Conservation (phyloP, 2,888 invertebrate genomes). For the Drosophila vallismaia region DNA sequence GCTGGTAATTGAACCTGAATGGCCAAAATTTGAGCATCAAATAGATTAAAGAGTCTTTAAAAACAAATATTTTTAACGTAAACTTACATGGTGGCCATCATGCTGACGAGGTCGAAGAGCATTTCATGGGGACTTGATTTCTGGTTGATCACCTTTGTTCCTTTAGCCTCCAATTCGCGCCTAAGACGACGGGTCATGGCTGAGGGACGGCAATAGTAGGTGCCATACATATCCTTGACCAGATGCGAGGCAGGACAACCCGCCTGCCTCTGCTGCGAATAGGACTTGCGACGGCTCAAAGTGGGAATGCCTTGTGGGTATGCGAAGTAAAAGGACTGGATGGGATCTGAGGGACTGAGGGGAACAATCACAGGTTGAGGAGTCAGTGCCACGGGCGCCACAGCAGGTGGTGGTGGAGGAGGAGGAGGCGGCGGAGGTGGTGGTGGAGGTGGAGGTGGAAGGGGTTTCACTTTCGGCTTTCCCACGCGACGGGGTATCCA, state of each 20-base stretch:
- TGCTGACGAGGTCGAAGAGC: constrained; percentile 61
- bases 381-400: constrained; percentile 10
- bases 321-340: constrained; percentile 65
- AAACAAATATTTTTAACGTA: too few relatives aligned
- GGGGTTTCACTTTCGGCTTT: constrained; percentile 46
- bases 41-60: too few relatives aligned
- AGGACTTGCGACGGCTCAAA: constrained; percentile 53
- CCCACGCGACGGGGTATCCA: constrained; percentile 51
- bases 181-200: constrained; percentile 42
- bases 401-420: constrained; percentile 25
- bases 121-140: constrained; percentile 49
- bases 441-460: constrained; percentile 39
- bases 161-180: constrained; percentile 50
- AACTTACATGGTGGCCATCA: constrained; percentile 59
- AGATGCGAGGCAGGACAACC: constrained; percentile 65
- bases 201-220: constrained; percentile 57
- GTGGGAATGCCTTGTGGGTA: constrained; percentile 54
- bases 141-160: constrained; percentile 41
- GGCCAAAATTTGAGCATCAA: neutral
- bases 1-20: constrained; percentile 71
- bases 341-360: constrained; percentile 61
- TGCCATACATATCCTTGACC: constrained; percentile 62
- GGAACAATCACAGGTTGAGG: constrained; percentile 57
- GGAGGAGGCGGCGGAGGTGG: constrained; percentile 47
- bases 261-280: constrained; percentile 25